Evolutionary conservation across 2,113 vertebrate species (phyloP).

Genomic region (Eclectus roratus): DNA sequence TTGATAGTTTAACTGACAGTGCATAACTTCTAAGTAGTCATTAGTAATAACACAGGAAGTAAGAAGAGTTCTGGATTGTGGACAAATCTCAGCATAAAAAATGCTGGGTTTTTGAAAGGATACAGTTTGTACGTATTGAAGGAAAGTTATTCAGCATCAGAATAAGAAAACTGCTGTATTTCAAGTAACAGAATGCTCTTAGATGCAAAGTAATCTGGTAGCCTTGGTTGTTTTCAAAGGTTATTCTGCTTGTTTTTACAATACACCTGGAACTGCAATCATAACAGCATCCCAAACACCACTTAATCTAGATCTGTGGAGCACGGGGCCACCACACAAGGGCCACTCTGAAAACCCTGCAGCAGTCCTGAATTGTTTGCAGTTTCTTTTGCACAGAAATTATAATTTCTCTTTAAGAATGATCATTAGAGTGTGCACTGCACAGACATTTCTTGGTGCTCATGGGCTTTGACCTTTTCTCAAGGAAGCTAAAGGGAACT

Average conservation of each 20-base stretch:
- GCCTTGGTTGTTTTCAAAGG: rapidly evolving
- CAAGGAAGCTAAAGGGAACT: background rate
- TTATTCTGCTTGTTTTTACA: background rate
- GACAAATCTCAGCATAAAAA: background rate
- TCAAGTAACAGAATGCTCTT: background rate
- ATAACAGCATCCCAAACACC: background rate
- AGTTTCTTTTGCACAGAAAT: background rate
- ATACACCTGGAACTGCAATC: background rate
- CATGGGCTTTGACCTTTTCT: background rate
- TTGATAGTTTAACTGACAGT: background rate
- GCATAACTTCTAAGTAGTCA: background rate
- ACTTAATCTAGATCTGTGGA: background rate
- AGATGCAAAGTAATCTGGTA: background rate
- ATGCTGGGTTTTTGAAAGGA: background rate
- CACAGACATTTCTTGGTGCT: background rate
- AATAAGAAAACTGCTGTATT: background rate
- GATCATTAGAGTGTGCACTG: background rate
- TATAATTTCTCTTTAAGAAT: background rate
- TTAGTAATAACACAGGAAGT: background rate
- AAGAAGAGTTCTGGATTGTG: background rate
- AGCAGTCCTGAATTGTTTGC: background rate
- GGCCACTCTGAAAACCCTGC: background rate
- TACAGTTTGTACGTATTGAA: background rate
- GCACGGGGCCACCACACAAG: background rate
- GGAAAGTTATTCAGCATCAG: background rate